A percentile compares a stretch with the other conserved stretches of the same genome.
phyloP scores from a whole-genome alignment of 2,888 invertebrate species.

The Clanis bilineata region DNA sequence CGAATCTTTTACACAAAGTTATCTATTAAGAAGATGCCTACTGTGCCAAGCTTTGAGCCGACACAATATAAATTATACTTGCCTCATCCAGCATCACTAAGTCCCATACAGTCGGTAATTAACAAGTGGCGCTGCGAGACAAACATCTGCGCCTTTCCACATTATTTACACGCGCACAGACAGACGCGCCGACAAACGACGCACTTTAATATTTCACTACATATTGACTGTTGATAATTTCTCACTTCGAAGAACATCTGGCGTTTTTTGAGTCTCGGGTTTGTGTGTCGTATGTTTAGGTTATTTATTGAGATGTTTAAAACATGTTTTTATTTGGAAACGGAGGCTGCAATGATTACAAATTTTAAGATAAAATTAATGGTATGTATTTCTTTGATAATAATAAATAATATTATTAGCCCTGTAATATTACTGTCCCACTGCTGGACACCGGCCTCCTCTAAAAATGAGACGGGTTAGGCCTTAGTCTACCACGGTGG shows the following conservation, averaged over 20 bases:
- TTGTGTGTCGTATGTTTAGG: neutral
- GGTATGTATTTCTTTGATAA: too few relatives aligned
- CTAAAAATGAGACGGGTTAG: too few relatives aligned
- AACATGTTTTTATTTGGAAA: neutral
- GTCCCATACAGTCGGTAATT: conserved; percentile 5
- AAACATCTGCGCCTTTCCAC: conserved; percentile 17
- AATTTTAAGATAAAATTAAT: too few relatives aligned
- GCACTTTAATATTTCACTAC: neutral
- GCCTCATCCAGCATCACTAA: neutral
- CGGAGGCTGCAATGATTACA: too few relatives aligned
- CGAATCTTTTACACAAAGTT: too few relatives aligned
- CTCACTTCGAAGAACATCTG: conserved; percentile 1
- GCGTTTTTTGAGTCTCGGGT: neutral
- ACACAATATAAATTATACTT: too few relatives aligned
- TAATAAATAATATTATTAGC: too few relatives aligned
- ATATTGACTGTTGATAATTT: conserved; percentile 12
- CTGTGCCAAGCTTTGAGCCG: too few relatives aligned
- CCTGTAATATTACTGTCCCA: too few relatives aligned
- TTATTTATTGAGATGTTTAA: neutral
- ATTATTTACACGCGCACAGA: conserved; percentile 16
- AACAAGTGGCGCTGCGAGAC: conserved; percentile 13
- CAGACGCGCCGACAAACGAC: conserved; percentile 4
- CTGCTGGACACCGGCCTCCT: too few relatives aligned
- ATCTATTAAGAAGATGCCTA: too few relatives aligned
- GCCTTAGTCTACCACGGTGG: too few relatives aligned